A percentile compares a stretch with the other conserved stretches of the same genome.
Conservation (phyloP, 2,113 vertebrate genomes). For the Phaethon lepturus region DNA sequence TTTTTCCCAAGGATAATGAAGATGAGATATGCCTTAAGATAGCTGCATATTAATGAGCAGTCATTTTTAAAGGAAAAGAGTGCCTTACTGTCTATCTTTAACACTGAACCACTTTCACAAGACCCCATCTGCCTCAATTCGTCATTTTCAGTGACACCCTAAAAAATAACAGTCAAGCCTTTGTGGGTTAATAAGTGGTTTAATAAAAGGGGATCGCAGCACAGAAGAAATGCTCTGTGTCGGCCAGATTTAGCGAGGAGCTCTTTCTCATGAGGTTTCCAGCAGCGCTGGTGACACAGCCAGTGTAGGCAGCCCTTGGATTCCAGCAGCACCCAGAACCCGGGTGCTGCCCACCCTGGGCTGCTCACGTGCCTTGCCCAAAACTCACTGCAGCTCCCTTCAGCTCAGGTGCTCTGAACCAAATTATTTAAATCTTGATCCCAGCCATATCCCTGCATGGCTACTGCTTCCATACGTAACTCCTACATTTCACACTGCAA, state of each 20-base stretch:
- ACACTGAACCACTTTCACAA: neutral
- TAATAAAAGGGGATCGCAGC: neutral
- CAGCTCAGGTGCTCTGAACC: rapidly evolving
- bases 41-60: neutral
- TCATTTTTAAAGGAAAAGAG: neutral
- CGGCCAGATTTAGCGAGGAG: neutral
- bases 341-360: neutral
- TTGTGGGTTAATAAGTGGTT: neutral
- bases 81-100: neutral
- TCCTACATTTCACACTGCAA: neutral
- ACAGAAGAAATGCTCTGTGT: neutral
- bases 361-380: rapidly evolving
- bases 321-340: neutral
- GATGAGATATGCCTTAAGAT: neutral
- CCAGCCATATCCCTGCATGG: neutral
- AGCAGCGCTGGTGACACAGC: neutral
- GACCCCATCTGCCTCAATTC: neutral
- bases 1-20: neutral
- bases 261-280: neutral
- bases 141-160: neutral
- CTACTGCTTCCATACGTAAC: rapidly evolving
- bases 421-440: neutral
- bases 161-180: neutral
- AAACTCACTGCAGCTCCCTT: neutral
- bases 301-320: rapidly evolving